These are phyloP conservation scores for Zaprionus ornatus DNA, from an alignment of 1,140 invertebrate species.

Conservation along the genomic window DNA sequence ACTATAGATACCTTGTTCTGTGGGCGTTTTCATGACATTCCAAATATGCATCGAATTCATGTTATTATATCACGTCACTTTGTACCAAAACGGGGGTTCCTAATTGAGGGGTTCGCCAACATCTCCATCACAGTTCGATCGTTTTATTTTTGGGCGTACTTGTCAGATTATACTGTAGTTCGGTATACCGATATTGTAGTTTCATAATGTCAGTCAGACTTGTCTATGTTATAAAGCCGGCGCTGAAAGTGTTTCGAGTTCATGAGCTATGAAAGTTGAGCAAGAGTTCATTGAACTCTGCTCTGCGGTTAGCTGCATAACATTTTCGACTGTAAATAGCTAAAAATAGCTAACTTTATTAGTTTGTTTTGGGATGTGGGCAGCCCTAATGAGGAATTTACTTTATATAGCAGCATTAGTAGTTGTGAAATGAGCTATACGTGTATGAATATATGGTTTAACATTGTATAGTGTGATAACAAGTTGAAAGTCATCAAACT, in stretches of 20 bases:
- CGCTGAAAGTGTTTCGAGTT: conserved; percentile 29
- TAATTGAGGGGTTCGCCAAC: conserved; percentile 35
- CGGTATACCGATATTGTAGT: conserved; percentile 22
- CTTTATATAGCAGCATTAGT: not conserved
- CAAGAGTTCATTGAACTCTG: conserved; percentile 31
- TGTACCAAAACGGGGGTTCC: conserved; percentile 35
- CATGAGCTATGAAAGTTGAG: conserved; percentile 19
- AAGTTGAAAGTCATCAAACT: not conserved
- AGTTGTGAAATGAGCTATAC: not conserved
- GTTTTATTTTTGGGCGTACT: conserved; percentile 49
- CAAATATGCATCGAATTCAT: conserved; percentile 65
- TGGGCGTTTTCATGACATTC: conserved; percentile 60
- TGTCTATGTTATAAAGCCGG: not conserved
- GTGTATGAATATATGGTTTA: not conserved
- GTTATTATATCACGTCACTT: conserved; percentile 54
- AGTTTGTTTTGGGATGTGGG: not conserved
- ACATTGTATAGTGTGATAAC: not conserved
- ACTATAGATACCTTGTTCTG: conserved; percentile 32
- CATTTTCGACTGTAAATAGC: conserved; percentile 21
- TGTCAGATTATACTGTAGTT: conserved; percentile 42
- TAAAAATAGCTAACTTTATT: conserved; percentile 27
- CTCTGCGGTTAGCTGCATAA: conserved; percentile 21
- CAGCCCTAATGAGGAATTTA: not conserved
- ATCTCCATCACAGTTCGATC: not conserved
- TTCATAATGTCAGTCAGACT: conserved; percentile 30